Percentiles rank a stretch among this genome's conserved stretches.
Conservation (phyloP, 2,797 vertebrate genomes). For the Chaetophractus vellerosus region DNA sequence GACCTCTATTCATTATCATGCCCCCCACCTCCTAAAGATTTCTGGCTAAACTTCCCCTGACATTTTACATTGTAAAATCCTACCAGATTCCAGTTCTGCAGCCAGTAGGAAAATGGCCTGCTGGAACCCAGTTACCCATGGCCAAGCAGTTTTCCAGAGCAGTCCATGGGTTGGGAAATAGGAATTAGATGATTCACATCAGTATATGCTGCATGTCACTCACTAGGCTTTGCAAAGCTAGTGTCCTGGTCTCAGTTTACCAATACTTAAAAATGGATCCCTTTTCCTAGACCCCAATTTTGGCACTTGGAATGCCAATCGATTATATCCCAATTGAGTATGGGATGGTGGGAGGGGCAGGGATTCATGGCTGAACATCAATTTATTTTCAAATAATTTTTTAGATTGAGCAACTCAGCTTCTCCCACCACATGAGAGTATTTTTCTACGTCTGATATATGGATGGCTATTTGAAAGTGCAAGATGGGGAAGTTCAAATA, state of each 20-base stretch:
- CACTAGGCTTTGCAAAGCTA: background rate
- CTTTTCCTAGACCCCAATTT: background rate
- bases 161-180: conserved; percentile 11
- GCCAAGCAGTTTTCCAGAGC: background rate
- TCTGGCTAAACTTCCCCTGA: background rate
- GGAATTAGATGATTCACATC: background rate
- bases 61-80: conserved; percentile 54
- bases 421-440: conserved; percentile 83
- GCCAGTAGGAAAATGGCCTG: conserved; percentile 8
- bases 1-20: background rate
- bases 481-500: conserved; percentile 51
- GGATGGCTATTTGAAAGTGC: conserved; percentile 67
- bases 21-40: conserved; percentile 1
- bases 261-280: background rate
- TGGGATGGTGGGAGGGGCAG: conserved; percentile 57
- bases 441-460: conserved; percentile 79
- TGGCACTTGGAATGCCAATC: background rate
- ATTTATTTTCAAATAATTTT: conserved; percentile 85
- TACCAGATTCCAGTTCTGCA: conserved; percentile 18
- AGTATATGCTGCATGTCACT: background rate
- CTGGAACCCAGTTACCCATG: background rate
- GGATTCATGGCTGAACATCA: conserved; percentile 75
- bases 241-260: background rate
- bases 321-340: conserved; percentile 18
- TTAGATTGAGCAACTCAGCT: conserved; percentile 85